phyloP scores from a whole-genome alignment of 2,113 vertebrate genomes.

The Semicossyphus pulcher region DNA sequence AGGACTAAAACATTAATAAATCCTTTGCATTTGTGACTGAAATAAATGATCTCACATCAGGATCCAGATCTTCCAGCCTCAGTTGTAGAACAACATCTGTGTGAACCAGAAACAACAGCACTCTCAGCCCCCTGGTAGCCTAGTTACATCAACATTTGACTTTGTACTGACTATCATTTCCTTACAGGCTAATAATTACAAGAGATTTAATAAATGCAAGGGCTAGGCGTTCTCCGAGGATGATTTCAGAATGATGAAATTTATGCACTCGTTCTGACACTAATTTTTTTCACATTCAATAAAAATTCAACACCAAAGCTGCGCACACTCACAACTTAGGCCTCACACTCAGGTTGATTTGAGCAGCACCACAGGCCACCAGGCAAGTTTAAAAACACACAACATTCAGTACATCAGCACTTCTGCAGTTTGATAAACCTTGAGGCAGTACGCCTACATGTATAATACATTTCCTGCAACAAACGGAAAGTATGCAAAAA shows the following conservation, averaged over 20 bases:
- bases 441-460: constrained; percentile 15
- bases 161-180: constrained; percentile 26
- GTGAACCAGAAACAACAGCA: neutral
- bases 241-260: constrained; percentile 29
- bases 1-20: no score
- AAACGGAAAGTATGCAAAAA: constrained; percentile 7
- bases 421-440: constrained; percentile 12
- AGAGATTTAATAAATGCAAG: constrained; percentile 24
- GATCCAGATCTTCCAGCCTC: neutral
- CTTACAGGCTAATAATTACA: constrained; percentile 18
- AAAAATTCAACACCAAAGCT: constrained; percentile 4
- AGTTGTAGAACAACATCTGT: neutral
- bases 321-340: neutral
- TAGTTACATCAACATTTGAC: constrained; percentile 41
- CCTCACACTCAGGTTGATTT: neutral
- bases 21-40: no score
- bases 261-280: constrained; percentile 8
- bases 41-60: neutral
- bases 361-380: neutral
- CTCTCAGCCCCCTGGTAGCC: constrained; percentile 13
- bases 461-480: neutral
- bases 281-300: constrained; percentile 11
- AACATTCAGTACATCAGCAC: constrained; percentile 9
- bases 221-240: neutral
- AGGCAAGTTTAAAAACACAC: neutral